Conservation (phyloP, 2,888 invertebrate genomes). For the Chymomyza caudatula region DNA sequence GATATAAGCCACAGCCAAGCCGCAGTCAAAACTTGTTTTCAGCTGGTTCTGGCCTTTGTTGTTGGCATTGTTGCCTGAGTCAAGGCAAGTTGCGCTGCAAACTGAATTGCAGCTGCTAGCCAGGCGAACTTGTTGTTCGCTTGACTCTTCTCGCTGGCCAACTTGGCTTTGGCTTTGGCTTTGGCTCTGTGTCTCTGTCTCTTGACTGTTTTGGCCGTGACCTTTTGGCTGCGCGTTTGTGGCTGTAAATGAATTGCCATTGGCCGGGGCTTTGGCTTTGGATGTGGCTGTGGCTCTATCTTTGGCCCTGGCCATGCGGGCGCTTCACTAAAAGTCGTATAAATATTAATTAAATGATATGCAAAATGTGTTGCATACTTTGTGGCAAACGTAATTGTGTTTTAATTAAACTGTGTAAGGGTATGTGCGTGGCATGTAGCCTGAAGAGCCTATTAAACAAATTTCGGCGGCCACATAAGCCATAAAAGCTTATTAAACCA, state of each 20-base stretch:
- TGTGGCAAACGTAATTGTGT: constrained; percentile 38
- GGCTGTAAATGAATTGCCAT: constrained; percentile 46
- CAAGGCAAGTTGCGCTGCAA: constrained; percentile 55
- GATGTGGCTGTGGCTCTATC: not conserved
- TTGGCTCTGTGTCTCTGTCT: constrained; percentile 12
- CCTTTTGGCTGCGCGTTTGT: constrained; percentile 40
- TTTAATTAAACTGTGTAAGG: not conserved
- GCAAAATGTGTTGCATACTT: constrained; percentile 61
- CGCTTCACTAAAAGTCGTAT: constrained; percentile 53
- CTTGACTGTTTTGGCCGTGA: constrained; percentile 54
- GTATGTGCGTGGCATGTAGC: not conserved
- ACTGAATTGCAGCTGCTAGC: constrained; percentile 54
- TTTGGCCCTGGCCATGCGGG: constrained; percentile 1
- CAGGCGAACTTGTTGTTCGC: constrained; percentile 52
- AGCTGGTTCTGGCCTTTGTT: constrained; percentile 15
- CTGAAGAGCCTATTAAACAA: no score
- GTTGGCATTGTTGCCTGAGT: constrained; percentile 55
- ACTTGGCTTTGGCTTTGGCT: constrained; percentile 6
- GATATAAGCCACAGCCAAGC: constrained; percentile 26
- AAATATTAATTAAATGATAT: constrained; percentile 68
- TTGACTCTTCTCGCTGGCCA: not conserved
- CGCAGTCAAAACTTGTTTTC: constrained; percentile 45
- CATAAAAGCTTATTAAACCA: not conserved
- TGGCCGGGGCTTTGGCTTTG: not conserved
- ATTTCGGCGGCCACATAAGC: constrained; percentile 16